Conservation (phyloP, 2,888 invertebrate genomes). For the Exephanes ischioxanthus region DNA sequence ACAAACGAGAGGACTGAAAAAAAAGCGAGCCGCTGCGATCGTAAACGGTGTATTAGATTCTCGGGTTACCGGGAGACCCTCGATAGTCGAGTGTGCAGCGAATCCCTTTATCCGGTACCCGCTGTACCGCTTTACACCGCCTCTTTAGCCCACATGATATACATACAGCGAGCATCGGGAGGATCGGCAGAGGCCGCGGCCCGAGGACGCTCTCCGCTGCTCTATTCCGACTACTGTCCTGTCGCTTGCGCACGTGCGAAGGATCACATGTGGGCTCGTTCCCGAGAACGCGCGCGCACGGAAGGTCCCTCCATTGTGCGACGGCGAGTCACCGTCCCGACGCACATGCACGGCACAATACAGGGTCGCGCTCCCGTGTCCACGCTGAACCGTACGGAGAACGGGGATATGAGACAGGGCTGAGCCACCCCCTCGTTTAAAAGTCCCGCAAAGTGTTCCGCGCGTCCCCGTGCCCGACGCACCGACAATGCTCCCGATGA, state of each 20-base stretch:
- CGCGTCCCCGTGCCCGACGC: conserved; percentile 44
- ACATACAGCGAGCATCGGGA: conserved; percentile 37
- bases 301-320: conserved; percentile 65
- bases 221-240: conserved; percentile 21
- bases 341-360: conserved; percentile 26
- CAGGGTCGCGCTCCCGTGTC: neutral
- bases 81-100: conserved; percentile 52
- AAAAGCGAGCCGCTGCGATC: conserved; percentile 45
- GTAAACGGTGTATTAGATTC: conserved; percentile 71
- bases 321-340: conserved; percentile 31
- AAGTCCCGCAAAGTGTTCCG: conserved; percentile 58
- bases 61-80: conserved; percentile 75
- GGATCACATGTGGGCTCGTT: conserved; percentile 63
- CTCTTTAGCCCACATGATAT: conserved; percentile 19
- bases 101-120: conserved; percentile 55
- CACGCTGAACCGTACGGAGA: neutral
- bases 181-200: conserved; percentile 47
- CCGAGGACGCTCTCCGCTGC: conserved; percentile 50
- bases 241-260: conserved; percentile 60
- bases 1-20: conserved; percentile 55
- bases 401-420: conserved; percentile 1
- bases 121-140: neutral
- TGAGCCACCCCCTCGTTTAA: conserved; percentile 60
- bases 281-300: conserved; percentile 23
- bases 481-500: conserved; percentile 78